Conservation (phyloP, 1,140 invertebrate species). For the Gryon sp. region DNA sequence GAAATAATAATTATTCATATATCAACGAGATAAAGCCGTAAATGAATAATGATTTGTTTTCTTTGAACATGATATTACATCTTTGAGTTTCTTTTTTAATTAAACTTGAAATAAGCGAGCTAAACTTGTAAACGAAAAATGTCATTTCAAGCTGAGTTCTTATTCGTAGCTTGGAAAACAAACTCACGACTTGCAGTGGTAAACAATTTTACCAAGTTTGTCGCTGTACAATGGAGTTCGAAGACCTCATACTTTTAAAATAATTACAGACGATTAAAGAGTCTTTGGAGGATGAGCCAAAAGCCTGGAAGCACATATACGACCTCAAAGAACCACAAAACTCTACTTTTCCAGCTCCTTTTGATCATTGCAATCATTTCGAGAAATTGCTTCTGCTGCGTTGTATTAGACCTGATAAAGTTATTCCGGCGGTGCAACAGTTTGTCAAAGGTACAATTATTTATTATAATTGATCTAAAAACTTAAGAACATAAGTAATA, state of each 20-base stretch:
- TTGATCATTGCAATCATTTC: constrained; percentile 85
- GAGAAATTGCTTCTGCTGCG: constrained; percentile 90
- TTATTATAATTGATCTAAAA: constrained; percentile 2
- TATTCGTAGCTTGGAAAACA: no score
- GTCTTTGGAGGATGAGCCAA: constrained; percentile 81
- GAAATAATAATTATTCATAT: no score
- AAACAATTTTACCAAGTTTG: constrained; percentile 30
- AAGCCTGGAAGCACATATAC: constrained; percentile 88
- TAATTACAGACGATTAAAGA: constrained; percentile 83
- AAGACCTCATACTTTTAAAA: constrained; percentile 72
- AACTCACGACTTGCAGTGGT: neutral
- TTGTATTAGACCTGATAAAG: constrained; percentile 93
- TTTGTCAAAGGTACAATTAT: constrained; percentile 85
- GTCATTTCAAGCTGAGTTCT: no score
- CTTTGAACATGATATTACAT: no score
- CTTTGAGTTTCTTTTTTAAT: no score
- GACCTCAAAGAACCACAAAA: constrained; percentile 86
- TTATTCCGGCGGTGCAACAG: constrained; percentile 89
- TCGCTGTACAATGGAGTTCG: constrained; percentile 15
- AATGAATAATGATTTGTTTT: no score
- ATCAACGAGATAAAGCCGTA: no score
- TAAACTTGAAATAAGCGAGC: no score
- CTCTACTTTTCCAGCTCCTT: constrained; percentile 84
- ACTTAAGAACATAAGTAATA: no score
- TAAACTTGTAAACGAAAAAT: no score